Base-by-base conservation (phyloP, 2,113 vertebrate species). In the Butorides virescens region DNA sequence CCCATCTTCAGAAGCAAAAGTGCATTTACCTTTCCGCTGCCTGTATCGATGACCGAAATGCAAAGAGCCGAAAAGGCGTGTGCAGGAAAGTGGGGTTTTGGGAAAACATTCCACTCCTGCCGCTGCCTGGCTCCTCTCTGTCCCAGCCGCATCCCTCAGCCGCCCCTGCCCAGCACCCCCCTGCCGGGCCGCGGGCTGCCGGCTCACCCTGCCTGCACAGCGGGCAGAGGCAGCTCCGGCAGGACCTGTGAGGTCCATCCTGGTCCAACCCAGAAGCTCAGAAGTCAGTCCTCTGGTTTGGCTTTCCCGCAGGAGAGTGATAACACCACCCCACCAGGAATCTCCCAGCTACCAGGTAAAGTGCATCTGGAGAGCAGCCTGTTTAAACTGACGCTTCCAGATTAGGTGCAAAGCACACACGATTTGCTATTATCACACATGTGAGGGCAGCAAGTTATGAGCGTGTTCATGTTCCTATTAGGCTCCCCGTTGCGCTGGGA, bases 221-320 rank as follows among this genome's bases (percentile, higher is more conserved):
- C 0, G 1, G 55, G 11, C 67, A 47, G 13, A 8, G 37, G 10
- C 34, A 70, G 26, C 50, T 61, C n/a, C 34, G 8, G 14, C 8
- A 61, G 36, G 49, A 56, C 25, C 23, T 0, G 0, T 8, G 15
- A 56, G 13, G 18, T 42, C 70, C 1, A 1, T 39, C 15, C 46
- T 36, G 11, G 13, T 61, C 21, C 29, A 19, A 59, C 8, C 29
- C 90, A 79, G 73, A 6, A 25, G 44, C 61, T 63, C 67, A 61
- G 46, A 32, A 68, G 18, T 11, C 65, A 61, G 20, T 10, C 29
- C 30, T 19, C 15, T 37, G 52, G 62, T 13, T 53, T 44, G 44
- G 26, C 30, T 71, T 68, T 68, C 15, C 11, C 50, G 7, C 15
- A 20, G 50, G 27, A 65, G 3, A 52, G 66, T 4, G 15, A 8